These are phyloP conservation scores for Lasiurus cinereus DNA, from an alignment of 2,113 vertebrate species.

Conservation along the genomic window DNA sequence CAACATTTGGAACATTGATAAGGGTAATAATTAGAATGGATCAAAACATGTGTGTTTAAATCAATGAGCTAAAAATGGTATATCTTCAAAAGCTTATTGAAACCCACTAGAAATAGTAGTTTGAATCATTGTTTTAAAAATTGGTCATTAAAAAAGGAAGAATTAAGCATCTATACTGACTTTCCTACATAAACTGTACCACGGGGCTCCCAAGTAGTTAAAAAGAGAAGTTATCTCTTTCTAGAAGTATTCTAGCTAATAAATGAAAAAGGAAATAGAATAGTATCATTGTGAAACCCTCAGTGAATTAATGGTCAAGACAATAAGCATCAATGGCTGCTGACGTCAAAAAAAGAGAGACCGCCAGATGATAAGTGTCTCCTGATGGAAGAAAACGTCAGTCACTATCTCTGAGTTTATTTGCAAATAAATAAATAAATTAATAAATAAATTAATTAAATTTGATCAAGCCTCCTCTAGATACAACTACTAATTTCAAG, in stretches of 20 bases:
- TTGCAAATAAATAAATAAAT: background rate
- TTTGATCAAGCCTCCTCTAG: background rate
- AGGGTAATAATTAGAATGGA: background rate
- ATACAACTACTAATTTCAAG: background rate
- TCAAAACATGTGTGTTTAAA: background rate
- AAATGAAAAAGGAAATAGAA: background rate
- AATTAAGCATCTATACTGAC: background rate
- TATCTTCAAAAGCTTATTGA: background rate
- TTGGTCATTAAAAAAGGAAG: background rate
- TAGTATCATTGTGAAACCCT: background rate
- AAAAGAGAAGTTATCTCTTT: background rate
- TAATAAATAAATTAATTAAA: background rate
- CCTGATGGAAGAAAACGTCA: background rate
- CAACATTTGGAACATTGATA: background rate
- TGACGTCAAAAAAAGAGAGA: background rate
- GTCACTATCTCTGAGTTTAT: background rate
- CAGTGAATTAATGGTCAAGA: background rate
- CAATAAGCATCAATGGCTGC: background rate
- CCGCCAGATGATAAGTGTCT: background rate
- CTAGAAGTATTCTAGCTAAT: background rate
- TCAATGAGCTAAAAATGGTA: background rate
- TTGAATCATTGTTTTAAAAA: constrained; percentile 39
- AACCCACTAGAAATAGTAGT: background rate
- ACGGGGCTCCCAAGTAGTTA: background rate
- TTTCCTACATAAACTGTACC: background rate